Conservation (phyloP, 2,797 vertebrate species). For the Epinephelus malabaricus region DNA sequence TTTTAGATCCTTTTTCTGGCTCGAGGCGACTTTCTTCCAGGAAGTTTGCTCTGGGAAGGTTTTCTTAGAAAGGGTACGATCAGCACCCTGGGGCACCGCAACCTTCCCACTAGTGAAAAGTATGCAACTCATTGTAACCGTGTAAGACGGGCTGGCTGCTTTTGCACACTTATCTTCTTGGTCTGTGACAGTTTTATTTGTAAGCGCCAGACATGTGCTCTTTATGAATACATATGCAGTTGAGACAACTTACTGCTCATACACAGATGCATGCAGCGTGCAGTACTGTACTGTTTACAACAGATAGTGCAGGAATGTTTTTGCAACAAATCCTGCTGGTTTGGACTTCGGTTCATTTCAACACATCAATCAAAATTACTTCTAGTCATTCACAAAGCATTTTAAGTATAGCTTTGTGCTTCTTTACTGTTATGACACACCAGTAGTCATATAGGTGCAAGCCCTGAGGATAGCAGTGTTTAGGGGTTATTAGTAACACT, state of each 20-base stretch:
- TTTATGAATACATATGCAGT: conserved; percentile 25
- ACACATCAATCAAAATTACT: not conserved
- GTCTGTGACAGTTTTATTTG: conserved; percentile 39
- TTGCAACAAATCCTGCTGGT: conserved; percentile 1
- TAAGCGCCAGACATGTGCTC: not conserved
- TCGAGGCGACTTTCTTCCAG: conserved; percentile 40
- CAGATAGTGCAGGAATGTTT: conserved; percentile 28
- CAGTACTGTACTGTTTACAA: not conserved
- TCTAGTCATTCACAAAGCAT: not conserved
- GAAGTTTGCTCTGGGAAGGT: conserved; percentile 45
- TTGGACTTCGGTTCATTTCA: not conserved
- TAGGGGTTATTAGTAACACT: too few relatives aligned
- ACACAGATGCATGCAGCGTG: not conserved
- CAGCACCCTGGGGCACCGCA: conserved; percentile 19
- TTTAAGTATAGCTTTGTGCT: not conserved
- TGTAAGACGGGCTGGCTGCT: conserved; percentile 31
- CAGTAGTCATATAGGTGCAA: not conserved
- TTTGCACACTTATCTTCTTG: conserved; percentile 2
- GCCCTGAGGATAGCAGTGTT: not conserved
- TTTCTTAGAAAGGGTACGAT: conserved; percentile 55
- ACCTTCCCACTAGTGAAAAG: conserved; percentile 62
- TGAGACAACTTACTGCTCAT: not conserved
- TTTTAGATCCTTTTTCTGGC: not conserved
- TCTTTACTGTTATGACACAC: not conserved
- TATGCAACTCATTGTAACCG: conserved; percentile 57